Base-by-base conservation (phyloP, 2,797 vertebrate species). In the Parauchenoglanis ngamensis region DNA sequence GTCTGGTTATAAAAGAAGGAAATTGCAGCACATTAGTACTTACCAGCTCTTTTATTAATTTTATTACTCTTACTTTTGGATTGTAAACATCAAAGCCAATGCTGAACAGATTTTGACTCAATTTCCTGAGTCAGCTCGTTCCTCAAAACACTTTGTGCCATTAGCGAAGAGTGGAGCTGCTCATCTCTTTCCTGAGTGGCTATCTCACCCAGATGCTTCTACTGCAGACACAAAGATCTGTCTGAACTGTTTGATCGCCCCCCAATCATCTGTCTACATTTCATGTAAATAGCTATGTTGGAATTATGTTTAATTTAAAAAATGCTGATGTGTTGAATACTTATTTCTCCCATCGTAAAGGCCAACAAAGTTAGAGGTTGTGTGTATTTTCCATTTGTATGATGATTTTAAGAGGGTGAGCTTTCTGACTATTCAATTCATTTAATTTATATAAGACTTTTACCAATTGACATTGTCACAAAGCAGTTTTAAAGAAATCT, bases 141-240 rank as follows among this genome's bases (percentile, higher is more conserved):
- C 25, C 40, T 72, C 21, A 75, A 35, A 68, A 56, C 35, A 19
- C 44, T 65, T 21, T 54, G 5, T 49, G n/a, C 65, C 75, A 54
- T 87, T 72, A 31, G 7, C 19, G 56, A 35, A 56, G 21, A 84
- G 28, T 19, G 52, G 28, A 85, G 65, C 25, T 73, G 44, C 52
- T 56, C n/a, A 0, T 75, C 40, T 83, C 80, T 67, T 25, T 83
- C 73, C 67, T 79, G 70, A 73, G 77, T 77, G 77, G n/a, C 77
- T 80, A 65, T 73, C 31, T 52, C 70, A 79, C 85, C 61, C 86
- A n/a, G 68, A 75, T 54, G 61, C 83, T 84, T 59, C 86, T 73
- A 65, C 79, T 86, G 79, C 79, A 90, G 83, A 88, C 90, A 91
- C 89, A 91, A 90, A 89, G 86, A 88, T 84, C 76, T 85, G 83